phyloP scores from a whole-genome alignment of 2,888 invertebrate genomes.

The Dendrolimus pini region DNA sequence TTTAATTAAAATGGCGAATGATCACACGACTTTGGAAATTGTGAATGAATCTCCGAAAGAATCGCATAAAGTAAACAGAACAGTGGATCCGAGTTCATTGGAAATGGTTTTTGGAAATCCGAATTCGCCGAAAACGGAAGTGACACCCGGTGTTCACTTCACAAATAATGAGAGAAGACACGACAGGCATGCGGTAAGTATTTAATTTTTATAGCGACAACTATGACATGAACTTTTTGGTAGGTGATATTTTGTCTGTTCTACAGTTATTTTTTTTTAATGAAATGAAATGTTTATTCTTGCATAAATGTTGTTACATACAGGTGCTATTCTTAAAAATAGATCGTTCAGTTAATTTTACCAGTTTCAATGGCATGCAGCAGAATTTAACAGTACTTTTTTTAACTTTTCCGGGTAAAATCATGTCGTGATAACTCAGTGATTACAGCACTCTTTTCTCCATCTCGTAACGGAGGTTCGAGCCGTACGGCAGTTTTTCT shows the following conservation, averaged over 20 bases:
- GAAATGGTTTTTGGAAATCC: conserved; percentile 53
- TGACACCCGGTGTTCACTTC: conserved; percentile 24
- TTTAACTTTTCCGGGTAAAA: no score
- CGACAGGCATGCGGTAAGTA: conserved; percentile 22
- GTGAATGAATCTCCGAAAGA: conserved; percentile 28
- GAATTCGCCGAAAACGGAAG: conserved; percentile 20
- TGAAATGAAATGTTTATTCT: background rate
- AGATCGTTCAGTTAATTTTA: no score
- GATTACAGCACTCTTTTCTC: no score
- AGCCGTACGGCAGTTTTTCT: no score
- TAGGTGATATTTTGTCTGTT: background rate
- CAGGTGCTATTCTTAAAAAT: no score
- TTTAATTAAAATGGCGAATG: conserved; percentile 22
- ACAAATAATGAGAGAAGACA: conserved; percentile 30
- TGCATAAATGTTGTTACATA: background rate
- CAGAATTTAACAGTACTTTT: no score
- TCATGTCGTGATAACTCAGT: no score
- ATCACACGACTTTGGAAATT: conserved; percentile 28
- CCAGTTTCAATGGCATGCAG: no score
- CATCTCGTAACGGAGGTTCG: no score
- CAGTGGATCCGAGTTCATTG: conserved; percentile 35
- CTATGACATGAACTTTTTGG: no score
- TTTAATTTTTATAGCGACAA: conserved; percentile 1
- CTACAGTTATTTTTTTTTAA: background rate
- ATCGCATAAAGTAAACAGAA: conserved; percentile 15